Percentiles rank a stretch among this genome's conserved stretches.
These are phyloP conservation scores for Murina feae DNA, from an alignment of 2,113 vertebrate species.

Conservation along the genomic window DNA sequence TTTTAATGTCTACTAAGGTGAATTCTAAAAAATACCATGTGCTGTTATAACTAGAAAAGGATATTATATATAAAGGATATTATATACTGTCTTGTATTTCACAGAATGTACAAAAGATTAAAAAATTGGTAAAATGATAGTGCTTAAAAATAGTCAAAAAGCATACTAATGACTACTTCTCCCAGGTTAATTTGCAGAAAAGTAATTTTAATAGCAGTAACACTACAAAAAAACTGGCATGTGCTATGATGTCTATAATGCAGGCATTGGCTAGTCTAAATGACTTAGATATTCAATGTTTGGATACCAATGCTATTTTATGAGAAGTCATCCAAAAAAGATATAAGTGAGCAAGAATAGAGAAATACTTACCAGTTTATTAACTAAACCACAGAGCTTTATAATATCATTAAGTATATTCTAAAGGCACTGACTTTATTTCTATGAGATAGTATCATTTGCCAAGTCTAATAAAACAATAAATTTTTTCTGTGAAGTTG, in stretches of 20 bases:
- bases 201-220: constrained; percentile 6
- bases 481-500: constrained; percentile 15
- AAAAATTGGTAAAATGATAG: constrained; percentile 35
- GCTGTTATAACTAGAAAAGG: constrained; percentile 18
- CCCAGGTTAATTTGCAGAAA: constrained; percentile 21
- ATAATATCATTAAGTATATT: not conserved
- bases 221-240: not conserved
- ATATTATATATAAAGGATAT: not conserved
- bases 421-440: not conserved
- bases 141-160: constrained; percentile 24
- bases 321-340: constrained; percentile 23
- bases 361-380: constrained; percentile 11
- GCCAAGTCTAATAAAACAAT: constrained; percentile 46
- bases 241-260: not conserved
- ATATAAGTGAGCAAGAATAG: not conserved
- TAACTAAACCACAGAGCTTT: constrained; percentile 10
- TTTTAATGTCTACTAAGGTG: not conserved
- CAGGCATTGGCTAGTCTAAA: not conserved
- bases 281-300: not conserved
- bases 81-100: constrained; percentile 2
- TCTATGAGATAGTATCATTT: not conserved
- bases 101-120: constrained; percentile 31
- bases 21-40: constrained; percentile 23
- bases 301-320: constrained; percentile 25
- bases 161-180: constrained; percentile 1